phyloP scores from a whole-genome alignment of 1,140 invertebrate genomes.

The Cyrtorhinus lividipennis region DNA sequence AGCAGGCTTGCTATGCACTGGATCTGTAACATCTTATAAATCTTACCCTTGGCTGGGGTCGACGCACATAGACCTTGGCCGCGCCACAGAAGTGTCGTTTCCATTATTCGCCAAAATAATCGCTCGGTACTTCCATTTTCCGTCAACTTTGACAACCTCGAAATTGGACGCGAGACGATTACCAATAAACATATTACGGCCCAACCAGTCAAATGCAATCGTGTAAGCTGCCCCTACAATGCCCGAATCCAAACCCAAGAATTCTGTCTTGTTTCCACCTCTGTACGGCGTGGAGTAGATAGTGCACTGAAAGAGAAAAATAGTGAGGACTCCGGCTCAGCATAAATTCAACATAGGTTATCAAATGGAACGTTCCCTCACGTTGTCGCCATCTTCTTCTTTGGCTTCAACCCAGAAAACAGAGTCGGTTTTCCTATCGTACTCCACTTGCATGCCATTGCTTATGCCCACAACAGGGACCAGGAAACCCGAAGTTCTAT shows the following conservation, averaged over 20 bases:
- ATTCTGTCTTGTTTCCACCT: conserved; percentile 73
- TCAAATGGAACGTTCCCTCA: no score
- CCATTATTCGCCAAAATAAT: conserved; percentile 86
- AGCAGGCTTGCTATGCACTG: no score
- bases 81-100: conserved; percentile 66
- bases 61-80: conserved; percentile 72
- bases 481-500: conserved; percentile 57
- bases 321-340: no score
- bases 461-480: conserved; percentile 83
- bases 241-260: conserved; percentile 60
- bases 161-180: conserved; percentile 84
- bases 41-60: conserved; percentile 76
- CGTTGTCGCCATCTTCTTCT: conserved; percentile 46
- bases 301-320: conserved; percentile 58
- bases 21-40: no score
- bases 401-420: conserved; percentile 75
- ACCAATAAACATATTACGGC: conserved; percentile 85
- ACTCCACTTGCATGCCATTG: conserved; percentile 79
- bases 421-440: conserved; percentile 65
- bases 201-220: conserved; percentile 92
- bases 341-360: no score
- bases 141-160: conserved; percentile 77
- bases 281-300: conserved; percentile 69
- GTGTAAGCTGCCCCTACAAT: conserved; percentile 81
- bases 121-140: conserved; percentile 65